Base-by-base conservation (phyloP, 1,140 invertebrate species). In the Drosophila sp. region DNA sequence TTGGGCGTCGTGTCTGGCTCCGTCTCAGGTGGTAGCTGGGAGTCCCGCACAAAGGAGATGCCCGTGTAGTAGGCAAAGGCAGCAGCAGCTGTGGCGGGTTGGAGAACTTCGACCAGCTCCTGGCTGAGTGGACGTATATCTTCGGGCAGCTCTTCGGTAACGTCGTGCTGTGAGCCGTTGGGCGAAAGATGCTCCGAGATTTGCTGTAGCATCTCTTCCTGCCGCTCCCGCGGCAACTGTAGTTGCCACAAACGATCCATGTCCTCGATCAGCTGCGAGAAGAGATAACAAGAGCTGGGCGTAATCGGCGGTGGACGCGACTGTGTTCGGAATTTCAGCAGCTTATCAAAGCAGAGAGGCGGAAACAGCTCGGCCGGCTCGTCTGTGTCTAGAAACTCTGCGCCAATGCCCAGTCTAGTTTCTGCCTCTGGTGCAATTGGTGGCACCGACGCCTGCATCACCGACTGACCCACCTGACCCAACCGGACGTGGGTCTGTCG, bases 11-110 rank as follows among this genome's bases (percentile, higher is more conserved):
- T 11, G 41, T 75, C 59, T 3, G 38, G 13, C 6, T 78, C 61
- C 8, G 72, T 18, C 9, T 79, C 59, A 0, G 64, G 32, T 2
- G 72, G 41, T 38, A 77, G 56, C 50, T 84, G 80, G 0, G 72
- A 50, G 70, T 91, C 90, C 18, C 80, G 83, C 16, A 91, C 76
- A 51, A 91, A 91, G 0, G 90, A 91, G 18, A 91, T 91, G 21
- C 90, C 89, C 18, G 89, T 82, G 73, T 91, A 91, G 65, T 91
- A 91, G 56, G 77, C 80, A 61, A 91, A 87, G n/a, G 89, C 90
- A 21, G 90, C 84, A 8, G 80, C 84, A 2, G 84, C 84, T 0
- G 80, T 54, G 0, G 84, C 84, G 0, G 78, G 89, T 16, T 91
- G 89, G 11, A 90, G 65, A 3, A 82, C 84, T 51, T 89, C 84